phyloP scores from a whole-genome alignment of 2,888 invertebrate genomes.

The Meliscaeva auricollis region DNA sequence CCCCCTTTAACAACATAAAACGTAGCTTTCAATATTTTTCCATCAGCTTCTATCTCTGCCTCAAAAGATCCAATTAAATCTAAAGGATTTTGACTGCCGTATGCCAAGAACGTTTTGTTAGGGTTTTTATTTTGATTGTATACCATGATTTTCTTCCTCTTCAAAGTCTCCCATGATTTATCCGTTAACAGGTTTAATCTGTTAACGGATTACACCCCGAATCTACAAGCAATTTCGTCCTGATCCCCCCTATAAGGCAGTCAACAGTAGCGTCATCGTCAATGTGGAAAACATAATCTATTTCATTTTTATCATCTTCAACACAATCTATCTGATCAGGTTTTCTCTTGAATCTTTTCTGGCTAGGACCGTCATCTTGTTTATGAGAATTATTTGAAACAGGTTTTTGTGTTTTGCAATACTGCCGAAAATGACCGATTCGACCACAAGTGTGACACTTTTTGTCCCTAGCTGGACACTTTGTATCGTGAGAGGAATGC shows the following conservation, averaged over 20 bases:
- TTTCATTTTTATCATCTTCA: conserved; percentile 24
- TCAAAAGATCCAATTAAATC: conserved; percentile 29
- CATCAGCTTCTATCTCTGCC: not conserved
- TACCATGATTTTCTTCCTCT: conserved; percentile 21
- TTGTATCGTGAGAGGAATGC: conserved; percentile 16
- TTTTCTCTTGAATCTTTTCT: conserved; percentile 20
- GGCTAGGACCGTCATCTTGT: conserved; percentile 1
- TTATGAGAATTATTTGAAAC: conserved; percentile 3
- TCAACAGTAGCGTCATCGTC: conserved; percentile 27
- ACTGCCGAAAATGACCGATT: conserved; percentile 14
- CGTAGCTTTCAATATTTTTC: not conserved
- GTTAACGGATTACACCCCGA: conserved; percentile 40
- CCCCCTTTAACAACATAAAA: conserved; percentile 27
- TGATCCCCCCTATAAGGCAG: conserved; percentile 17
- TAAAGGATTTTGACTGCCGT: conserved; percentile 20
- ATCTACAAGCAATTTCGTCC: conserved; percentile 10
- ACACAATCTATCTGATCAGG: conserved; percentile 20
- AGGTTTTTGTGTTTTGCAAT: conserved; percentile 19
- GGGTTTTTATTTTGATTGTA: conserved; percentile 27
- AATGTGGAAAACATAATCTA: conserved; percentile 34
- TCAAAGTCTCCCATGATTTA: conserved; percentile 30
- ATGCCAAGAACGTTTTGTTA: conserved; percentile 23
- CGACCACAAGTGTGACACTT: conserved; percentile 29
- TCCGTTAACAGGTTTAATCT: conserved; percentile 28
- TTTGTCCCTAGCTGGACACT: conserved; percentile 21